Evolutionary conservation across 1,140 invertebrate species (phyloP).

Genomic region (Latrodectus geometricus): DNA sequence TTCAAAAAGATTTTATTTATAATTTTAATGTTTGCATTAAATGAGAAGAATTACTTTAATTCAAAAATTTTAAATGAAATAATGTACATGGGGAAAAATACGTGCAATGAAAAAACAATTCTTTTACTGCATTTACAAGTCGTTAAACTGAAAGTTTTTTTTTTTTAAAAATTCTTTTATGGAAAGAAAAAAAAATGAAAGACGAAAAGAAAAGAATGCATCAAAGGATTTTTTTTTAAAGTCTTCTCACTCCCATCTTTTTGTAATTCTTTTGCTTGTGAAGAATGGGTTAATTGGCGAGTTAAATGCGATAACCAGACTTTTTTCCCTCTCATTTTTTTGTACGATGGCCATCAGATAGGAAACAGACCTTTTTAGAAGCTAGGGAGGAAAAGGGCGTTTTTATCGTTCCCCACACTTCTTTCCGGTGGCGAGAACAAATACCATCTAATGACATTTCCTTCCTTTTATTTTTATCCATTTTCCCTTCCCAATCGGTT

Average conservation of each 20-base stretch:
- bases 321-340: not conserved
- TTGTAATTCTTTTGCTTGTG: not conserved
- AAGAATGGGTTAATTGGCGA: constrained; percentile 1
- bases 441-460: not conserved
- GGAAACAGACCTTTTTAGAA: not conserved
- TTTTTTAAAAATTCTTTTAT: not conserved
- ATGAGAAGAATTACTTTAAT: too few species aligned
- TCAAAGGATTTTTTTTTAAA: not conserved
- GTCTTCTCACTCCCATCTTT: not conserved
- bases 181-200: not conserved
- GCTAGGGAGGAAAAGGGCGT: not conserved
- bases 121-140: too few species aligned
- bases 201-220: not conserved
- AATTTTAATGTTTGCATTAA: too few species aligned
- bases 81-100: too few species aligned
- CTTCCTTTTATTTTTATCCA: not conserved
- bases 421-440: not conserved
- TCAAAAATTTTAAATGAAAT: too few species aligned
- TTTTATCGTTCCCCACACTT: not conserved
- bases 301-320: not conserved
- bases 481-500: not conserved
- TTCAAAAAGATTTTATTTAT: too few species aligned
- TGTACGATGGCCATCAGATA: not conserved
- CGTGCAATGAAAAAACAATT: too few species aligned
- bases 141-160: not conserved